Base-by-base conservation (phyloP, 2,888 invertebrate species). In the Psylliodes chrysocephalus region DNA sequence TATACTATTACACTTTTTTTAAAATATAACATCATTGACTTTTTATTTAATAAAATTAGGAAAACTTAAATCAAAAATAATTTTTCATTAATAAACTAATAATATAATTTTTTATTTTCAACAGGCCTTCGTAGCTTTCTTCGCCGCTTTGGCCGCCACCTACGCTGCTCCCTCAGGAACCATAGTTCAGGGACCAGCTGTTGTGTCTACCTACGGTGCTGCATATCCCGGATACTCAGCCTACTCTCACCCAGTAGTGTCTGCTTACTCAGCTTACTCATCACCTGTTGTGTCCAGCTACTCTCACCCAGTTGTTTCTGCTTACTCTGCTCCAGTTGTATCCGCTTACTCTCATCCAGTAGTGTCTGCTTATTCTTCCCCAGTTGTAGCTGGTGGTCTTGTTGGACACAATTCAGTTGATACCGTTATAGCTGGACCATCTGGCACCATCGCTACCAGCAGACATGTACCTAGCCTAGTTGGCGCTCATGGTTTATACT, bases 181-280 rank as follows among this genome's bases (percentile, higher is more conserved):
- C 22, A 68, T 78, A 33, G 63, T 78, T 17, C 77, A 77, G 69
- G 77, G 77, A 63, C 77, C 77, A n/a, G 75, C 75, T 12, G 60
- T 77, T 5, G 70, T 74, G n/a, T 77, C 75, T 30, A 71, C 72
- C 25, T 77, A 77, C 40, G 76, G 77, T 22, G n/a, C n/a, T n/a
- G n/a, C n/a, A n/a, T n/a, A n/a, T n/a, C n/a, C n/a, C n/a, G n/a
- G n/a, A n/a, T n/a, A n/a, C n/a, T n/a, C 22, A 77, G 77, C 60
- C 67, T 71, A 10, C 75, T 77, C 59, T 73, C 74, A 3, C 68
- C 78, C 77, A 47, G 54, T 78, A 47, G 71, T 75, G 30, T 68
- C 71, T 61, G 71, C 70, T 22, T 46, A 52, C 25, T 55, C 71
- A 19, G 71, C 67, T 51, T 51, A 60, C 2, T 62, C 64, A 12